These are phyloP conservation scores for Oenanthe oenanthe DNA, from an alignment of 2,113 vertebrate genomes.

Conservation along the genomic window DNA sequence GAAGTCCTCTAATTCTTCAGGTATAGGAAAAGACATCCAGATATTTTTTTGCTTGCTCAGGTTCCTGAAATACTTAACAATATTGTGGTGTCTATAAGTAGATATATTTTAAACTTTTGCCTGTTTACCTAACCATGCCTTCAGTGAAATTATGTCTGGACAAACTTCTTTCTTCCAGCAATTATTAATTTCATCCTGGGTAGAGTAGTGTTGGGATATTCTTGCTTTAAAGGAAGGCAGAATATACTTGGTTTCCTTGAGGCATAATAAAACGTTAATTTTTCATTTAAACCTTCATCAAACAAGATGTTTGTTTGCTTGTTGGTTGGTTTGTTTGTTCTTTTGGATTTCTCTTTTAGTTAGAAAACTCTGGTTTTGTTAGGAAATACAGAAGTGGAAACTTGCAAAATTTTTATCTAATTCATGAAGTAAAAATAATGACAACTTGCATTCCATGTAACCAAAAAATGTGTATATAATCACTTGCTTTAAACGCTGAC, in stretches of 20 bases:
- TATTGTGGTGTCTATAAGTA: not conserved
- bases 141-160: not conserved
- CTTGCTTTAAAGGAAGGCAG: not conserved
- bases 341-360: not conserved
- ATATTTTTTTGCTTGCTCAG: not conserved
- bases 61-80: not conserved
- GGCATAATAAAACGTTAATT: not conserved
- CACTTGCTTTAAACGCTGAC: not conserved
- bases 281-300: not conserved
- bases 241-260: not conserved
- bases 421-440: not conserved
- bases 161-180: not conserved
- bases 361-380: not conserved
- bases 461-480: not conserved
- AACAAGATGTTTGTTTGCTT: not conserved
- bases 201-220: not conserved
- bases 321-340: not conserved
- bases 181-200: not conserved
- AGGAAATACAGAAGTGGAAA: not conserved
- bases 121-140: not conserved
- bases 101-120: not conserved
- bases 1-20: not conserved
- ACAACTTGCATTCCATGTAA: not conserved
- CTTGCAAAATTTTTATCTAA: not conserved
- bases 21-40: not conserved